Conservation (phyloP, 2,888 invertebrate species). For the Drosophila colorata region DNA sequence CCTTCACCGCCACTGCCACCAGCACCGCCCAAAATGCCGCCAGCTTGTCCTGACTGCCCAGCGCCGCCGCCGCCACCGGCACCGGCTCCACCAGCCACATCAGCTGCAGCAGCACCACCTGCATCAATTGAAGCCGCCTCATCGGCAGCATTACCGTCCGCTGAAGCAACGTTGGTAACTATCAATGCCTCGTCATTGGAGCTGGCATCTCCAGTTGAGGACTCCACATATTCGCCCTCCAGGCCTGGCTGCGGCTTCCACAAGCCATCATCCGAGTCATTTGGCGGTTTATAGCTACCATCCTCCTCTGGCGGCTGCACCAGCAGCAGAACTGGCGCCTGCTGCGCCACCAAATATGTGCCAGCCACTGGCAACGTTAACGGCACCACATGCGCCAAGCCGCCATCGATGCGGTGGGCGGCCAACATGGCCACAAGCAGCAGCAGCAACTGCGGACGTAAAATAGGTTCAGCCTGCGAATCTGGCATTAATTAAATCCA, state of each 20-base stretch:
- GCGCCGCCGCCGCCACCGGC: constrained; percentile 65
- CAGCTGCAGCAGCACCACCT: constrained; percentile 18
- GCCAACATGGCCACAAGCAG: constrained; percentile 42
- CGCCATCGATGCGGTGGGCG: constrained; percentile 21
- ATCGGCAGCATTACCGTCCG: constrained; percentile 9
- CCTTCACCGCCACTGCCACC: constrained; percentile 71
- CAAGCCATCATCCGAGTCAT: constrained; percentile 50
- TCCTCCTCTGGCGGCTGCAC: constrained; percentile 66
- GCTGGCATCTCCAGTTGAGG: constrained; percentile 14
- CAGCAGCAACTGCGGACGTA: constrained; percentile 43
- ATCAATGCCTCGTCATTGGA: not conserved
- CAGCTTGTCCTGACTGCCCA: constrained; percentile 67
- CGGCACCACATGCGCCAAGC: constrained; percentile 52
- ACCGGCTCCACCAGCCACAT: constrained; percentile 11
- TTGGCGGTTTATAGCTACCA: constrained; percentile 61
- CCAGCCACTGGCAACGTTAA: constrained; percentile 44
- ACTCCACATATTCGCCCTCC: constrained; percentile 52
- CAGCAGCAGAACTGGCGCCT: constrained; percentile 34
- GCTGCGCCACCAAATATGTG: constrained; percentile 55
- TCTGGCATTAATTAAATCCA: not conserved
- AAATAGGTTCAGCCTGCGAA: constrained; percentile 1
- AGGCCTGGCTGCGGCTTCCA: constrained; percentile 58
- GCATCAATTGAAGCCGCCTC: constrained; percentile 8
- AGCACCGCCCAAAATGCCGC: constrained; percentile 63
- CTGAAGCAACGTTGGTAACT: constrained; percentile 12